These are phyloP conservation scores for Hybos culiciformis DNA, from an alignment of 2,888 invertebrate genomes.

Conservation along the genomic window DNA sequence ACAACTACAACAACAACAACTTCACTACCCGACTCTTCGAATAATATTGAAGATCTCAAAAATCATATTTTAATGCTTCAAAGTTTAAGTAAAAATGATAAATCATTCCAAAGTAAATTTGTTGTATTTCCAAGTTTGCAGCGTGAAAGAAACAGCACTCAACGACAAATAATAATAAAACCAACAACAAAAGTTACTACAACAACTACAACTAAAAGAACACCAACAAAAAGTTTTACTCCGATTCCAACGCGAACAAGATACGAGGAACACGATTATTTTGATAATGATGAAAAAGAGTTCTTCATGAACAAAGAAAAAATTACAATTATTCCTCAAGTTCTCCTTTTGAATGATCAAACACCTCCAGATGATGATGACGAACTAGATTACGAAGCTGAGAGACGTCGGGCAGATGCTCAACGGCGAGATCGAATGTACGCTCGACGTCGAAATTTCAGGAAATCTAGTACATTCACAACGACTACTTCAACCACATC, in stretches of 20 bases:
- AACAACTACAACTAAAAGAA: slow-evolving; percentile 26
- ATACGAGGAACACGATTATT: slow-evolving; percentile 21
- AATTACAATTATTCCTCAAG: slow-evolving; percentile 30
- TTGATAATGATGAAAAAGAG: slow-evolving; percentile 15
- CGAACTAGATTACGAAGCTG: slow-evolving; percentile 15
- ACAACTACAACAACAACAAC: background rate
- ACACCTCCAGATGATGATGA: slow-evolving; percentile 18
- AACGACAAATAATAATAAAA: slow-evolving; percentile 9
- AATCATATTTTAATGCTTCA: slow-evolving; percentile 34
- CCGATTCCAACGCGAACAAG: slow-evolving; percentile 19
- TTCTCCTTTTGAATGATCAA: slow-evolving; percentile 30
- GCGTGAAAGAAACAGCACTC: slow-evolving; percentile 21
- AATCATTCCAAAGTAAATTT: slow-evolving; percentile 34
- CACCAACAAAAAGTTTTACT: slow-evolving; percentile 20
- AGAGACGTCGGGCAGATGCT: slow-evolving; percentile 12
- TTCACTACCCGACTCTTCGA: slow-evolving; percentile 22
- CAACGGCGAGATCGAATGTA: slow-evolving; percentile 9
- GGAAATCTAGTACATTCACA: slow-evolving; percentile 15
- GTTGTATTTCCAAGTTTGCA: slow-evolving; percentile 35
- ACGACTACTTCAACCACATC: slow-evolving; percentile 16
- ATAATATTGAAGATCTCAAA: slow-evolving; percentile 34
- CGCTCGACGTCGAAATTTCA: slow-evolving; percentile 12
- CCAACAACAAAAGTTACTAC: slow-evolving; percentile 25
- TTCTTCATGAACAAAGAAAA: slow-evolving; percentile 22
- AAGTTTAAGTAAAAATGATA: slow-evolving; percentile 33